These are phyloP conservation scores for Sapajus apella DNA, from an alignment of 2,113 vertebrate genomes.

Conservation along the genomic window DNA sequence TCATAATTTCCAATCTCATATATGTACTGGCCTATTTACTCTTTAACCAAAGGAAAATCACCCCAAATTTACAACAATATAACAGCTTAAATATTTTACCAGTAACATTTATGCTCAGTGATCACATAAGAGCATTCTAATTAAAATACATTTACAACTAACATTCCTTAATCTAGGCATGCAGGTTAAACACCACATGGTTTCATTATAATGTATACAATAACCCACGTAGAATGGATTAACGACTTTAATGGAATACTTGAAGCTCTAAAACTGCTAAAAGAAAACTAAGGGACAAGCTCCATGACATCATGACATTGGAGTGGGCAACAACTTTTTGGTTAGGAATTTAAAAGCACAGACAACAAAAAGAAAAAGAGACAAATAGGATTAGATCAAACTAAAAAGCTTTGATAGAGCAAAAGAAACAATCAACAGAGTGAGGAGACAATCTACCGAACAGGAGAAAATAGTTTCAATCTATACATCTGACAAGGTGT, in stretches of 20 bases:
- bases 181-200: background rate
- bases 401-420: background rate
- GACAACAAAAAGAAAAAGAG: background rate
- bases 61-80: background rate
- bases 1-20: background rate
- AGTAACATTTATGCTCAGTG: background rate
- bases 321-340: too few relatives aligned
- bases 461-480: background rate
- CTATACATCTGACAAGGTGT: background rate
- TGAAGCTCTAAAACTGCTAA: background rate
- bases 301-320: background rate
- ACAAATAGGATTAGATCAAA: background rate
- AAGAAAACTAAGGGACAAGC: background rate
- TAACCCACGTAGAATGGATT: background rate
- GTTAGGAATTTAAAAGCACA: background rate
- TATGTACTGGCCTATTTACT: background rate
- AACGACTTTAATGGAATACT: background rate
- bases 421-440: background rate
- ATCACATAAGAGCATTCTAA: background rate
- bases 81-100: background rate
- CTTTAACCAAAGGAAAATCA: background rate
- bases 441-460: background rate
- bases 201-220: background rate
- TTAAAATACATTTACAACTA: background rate
- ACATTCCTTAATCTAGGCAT: background rate